Evolutionary conservation across 2,113 vertebrate genomes (phyloP), one percentile per base, ranked within the genome.

Genomic region (Ceratotherium simum): DNA sequence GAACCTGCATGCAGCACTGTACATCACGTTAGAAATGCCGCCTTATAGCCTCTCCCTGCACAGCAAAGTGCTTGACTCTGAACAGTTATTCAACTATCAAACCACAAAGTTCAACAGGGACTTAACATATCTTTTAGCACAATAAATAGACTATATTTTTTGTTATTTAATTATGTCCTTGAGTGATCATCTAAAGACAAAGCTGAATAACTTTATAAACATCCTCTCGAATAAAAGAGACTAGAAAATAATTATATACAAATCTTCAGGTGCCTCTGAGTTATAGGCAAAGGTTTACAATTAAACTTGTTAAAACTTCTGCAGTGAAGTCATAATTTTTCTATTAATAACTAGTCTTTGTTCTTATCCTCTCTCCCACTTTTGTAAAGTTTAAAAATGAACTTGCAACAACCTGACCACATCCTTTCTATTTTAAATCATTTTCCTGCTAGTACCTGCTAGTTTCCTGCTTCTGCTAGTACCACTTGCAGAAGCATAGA

Each of bases 361-460:
- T 80, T 96, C 33, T 94, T 80, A 92, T 56, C 17, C 33, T 92
- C 67, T 54, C 67, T 83, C 36, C 42, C 58, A 80, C 56, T 88
- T 76, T 54, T 86, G 64, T 95, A 94, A 94, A 96, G 56, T 78
- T 97, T 97, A 90, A 76, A 93, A 29, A 82, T 39, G 39, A 94
- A 90, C 94, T 84, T 96, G 36, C 62, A 95, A 92, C 51, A 92
- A 90, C 39, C 87, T 96, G 23, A 96, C 87, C 83, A 94, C 29
- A 94, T 78, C 76, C 88, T 95, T 95, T 90, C 78, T 93, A 83
- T 92, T 96, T 86, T 97, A 91, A 76, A 84, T 79, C 10, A 73
- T 95, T 96, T 97, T 96, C 92, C 92, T n/a, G 42, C 29, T 69
- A 90, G 65, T 67, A 94, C 65, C 64, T n/a, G n/a, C n/a, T n/a